Base-by-base conservation (phyloP, 2,888 invertebrate genomes). In the Lacanobia oleracea region DNA sequence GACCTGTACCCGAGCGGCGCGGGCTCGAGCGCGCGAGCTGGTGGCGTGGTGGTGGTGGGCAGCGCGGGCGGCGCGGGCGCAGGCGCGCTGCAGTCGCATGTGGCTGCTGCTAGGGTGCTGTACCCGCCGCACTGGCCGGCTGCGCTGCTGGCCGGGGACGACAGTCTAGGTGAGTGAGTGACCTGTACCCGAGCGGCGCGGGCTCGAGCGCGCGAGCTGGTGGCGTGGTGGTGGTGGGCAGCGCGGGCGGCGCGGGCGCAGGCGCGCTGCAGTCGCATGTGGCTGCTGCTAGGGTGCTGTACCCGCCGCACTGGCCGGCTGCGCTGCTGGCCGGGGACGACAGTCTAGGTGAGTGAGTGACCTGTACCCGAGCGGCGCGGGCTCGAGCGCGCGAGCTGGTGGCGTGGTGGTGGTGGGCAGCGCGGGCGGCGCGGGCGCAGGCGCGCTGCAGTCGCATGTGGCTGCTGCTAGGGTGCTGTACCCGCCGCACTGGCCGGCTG, bases 51-150 rank as follows among this genome's bases (percentile, higher is more conserved):
- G 85, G 84, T 86, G 81, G 77, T 61, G 77, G 68, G 77, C 70
- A 71, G 74, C 75, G 75, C 77, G 71, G 50, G 81, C 73, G 75
- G 81, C 68, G 65, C 75, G 72, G 73, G 72, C 77, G 72, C 78
- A 40, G 65, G 79, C 81, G 79, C 87, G 63, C 82, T 88, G 60
- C 88, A 87, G 77, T 71, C 89, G 50, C 87, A 84, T 79, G 72
- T 87, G 45, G 86, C 92, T 45, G 85, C 88, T 78, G 77, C 84
- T 50, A 82, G 79, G 60, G 88, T 88, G 9, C 18, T 70, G 61
- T 92, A 89, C 88, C 81, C 88, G 63, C 93, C 94, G 82, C 92
- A 91, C 86, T 94, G 94, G 94, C 94, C 94, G 69, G 85, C 92
- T 72, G 89, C 88, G 16, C 69, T 93, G 66, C 76, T 94, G 23